These are phyloP conservation scores for Anorthoa munda DNA, from an alignment of 2,888 invertebrate species.

Conservation along the genomic window DNA sequence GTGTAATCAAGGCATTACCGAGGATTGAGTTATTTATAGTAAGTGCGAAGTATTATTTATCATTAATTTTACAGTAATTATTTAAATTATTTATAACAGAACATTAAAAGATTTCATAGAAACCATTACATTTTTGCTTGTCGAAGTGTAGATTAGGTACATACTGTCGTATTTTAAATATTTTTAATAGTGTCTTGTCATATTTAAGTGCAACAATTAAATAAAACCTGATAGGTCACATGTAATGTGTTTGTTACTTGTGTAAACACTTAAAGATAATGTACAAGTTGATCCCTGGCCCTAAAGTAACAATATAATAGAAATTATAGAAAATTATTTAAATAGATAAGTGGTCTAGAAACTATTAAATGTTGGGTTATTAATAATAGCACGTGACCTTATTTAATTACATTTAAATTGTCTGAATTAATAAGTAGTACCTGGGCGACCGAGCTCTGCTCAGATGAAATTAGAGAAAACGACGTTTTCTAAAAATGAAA, in stretches of 20 bases:
- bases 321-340: not conserved
- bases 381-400: not conserved
- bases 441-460: too few relatives aligned
- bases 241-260: not conserved
- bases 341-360: not conserved
- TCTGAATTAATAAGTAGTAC: too few relatives aligned
- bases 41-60: not conserved
- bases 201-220: conserved; percentile 25
- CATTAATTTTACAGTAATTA: not conserved
- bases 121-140: not conserved
- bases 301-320: conserved; percentile 1
- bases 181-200: not conserved
- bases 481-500: too few relatives aligned
- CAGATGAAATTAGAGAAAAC: too few relatives aligned
- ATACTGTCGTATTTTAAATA: not conserved
- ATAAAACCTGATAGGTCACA: conserved; percentile 7
- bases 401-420: not conserved
- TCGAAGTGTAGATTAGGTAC: not conserved
- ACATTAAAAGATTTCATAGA: not conserved
- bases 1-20: not conserved
- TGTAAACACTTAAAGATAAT: conserved; percentile 1
- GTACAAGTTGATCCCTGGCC: conserved; percentile 17
- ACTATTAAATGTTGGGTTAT: not conserved
- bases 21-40: not conserved
- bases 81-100: not conserved